phyloP scores from a whole-genome alignment of 2,113 vertebrate species.

The Pipra filicauda region DNA sequence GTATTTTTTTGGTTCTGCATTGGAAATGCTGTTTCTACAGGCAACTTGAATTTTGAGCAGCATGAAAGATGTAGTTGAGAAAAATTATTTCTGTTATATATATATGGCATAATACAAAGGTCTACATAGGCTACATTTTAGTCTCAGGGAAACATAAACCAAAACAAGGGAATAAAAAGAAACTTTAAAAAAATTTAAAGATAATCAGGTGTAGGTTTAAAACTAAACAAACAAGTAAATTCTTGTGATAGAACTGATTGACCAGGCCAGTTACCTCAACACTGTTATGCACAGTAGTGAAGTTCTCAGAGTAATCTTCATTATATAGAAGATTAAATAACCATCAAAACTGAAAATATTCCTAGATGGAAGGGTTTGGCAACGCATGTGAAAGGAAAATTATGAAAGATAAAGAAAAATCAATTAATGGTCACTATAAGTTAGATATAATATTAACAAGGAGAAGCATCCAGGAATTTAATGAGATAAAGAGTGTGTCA shows the following conservation, averaged over 20 bases:
- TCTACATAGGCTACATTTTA: neutral
- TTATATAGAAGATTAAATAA: neutral
- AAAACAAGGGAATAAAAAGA: neutral
- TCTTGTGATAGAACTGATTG: neutral
- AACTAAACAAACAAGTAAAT: neutral
- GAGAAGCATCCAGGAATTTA: neutral
- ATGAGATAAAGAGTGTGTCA: neutral
- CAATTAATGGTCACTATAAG: neutral
- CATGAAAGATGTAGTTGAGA: neutral
- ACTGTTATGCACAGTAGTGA: neutral
- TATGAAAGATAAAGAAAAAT: conserved; percentile 21
- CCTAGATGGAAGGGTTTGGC: neutral
- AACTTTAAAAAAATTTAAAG: neutral
- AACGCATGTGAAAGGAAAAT: neutral
- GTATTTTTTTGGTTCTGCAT: neutral
- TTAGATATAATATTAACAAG: neutral
- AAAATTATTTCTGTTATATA: neutral
- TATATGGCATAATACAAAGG: neutral
- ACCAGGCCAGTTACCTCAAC: neutral
- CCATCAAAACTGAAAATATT: neutral
- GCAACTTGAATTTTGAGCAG: neutral
- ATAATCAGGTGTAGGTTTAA: neutral
- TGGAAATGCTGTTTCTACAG: neutral
- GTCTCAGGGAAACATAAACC: neutral
- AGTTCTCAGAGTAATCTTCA: neutral